Base-by-base conservation (phyloP, 1,140 invertebrate species). In the Diabrotica undecimpunctata region DNA sequence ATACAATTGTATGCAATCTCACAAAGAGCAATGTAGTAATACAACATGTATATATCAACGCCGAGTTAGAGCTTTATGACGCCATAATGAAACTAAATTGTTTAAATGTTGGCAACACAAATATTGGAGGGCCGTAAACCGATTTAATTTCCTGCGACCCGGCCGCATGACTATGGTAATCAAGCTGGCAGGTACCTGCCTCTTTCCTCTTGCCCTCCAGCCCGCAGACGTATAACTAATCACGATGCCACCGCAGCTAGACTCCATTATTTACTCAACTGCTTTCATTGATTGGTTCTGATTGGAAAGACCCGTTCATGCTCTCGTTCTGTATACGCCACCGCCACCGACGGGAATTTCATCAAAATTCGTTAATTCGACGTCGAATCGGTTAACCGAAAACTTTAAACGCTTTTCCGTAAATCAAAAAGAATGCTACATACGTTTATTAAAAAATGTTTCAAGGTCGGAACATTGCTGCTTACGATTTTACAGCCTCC, bases 211-310 rank as follows among this genome's bases (percentile, higher is more conserved):
- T 38, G 11, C 65, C 60, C 36, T n/a, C 38, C 54, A 10, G 59
- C 65, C 61, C 53, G 60, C 66, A 69, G 69, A 68, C 66, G 70
- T 57, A 68, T 69, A 74, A 75, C 73, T 75, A 75, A 76, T 75
- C 73, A 74, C 62, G 67, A 73, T 71, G 68, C 70, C 64, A 74
- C 73, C 73, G 72, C 73, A 76, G 69, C 71, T 73, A 74, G 70
- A 76, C 72, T 75, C 75, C 66, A 75, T 76, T 75, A 76, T 75
- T 76, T 76, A 72, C 72, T 69, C 72, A 75, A 74, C 72, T 72
- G 70, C 70, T 72, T 70, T 69, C 70, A 69, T 70, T 74, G 72
- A 72, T 74, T 72, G 66, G 61, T 67, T 69, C 54, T 70, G 69
- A 61, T 61, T 61, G 41, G 41, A 52, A 61, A 50, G n/a, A 61